These are phyloP conservation scores for Pipistrellus pygmaeus DNA, from an alignment of 2,797 vertebrate genomes.

Conservation along the genomic window DNA sequence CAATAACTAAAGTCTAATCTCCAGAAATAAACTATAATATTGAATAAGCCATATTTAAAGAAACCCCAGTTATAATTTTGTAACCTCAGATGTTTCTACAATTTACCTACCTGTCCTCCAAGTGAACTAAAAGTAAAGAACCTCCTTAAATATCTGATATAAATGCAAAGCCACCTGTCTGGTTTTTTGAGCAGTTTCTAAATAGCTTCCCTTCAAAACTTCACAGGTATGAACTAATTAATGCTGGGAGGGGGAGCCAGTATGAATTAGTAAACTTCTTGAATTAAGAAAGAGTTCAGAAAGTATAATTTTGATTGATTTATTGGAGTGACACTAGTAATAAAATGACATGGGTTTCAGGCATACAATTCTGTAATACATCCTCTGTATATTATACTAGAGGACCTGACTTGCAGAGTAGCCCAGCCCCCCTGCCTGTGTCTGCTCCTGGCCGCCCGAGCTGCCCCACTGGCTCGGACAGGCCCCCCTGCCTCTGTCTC, in stretches of 20 bases:
- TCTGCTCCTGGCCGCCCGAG: no score
- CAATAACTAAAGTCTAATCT: slow-evolving; percentile 4
- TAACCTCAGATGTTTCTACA: background rate
- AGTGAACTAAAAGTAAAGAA: background rate
- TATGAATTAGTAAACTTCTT: background rate
- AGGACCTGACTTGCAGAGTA: no score
- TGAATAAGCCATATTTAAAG: background rate
- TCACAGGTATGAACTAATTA: background rate
- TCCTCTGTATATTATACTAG: background rate
- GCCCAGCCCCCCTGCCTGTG: no score
- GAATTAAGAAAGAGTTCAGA: background rate
- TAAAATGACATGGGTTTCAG: background rate
- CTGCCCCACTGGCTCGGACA: no score
- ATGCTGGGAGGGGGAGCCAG: background rate
- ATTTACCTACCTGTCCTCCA: slow-evolving; percentile 12
- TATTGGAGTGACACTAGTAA: background rate
- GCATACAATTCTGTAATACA: background rate
- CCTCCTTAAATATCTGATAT: background rate
- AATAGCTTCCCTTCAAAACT: background rate
- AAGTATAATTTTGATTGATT: background rate
- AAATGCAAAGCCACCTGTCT: background rate
- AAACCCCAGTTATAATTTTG: background rate
- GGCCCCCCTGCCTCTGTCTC: no score
- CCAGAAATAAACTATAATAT: slow-evolving; percentile 16
- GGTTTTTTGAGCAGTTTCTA: background rate